Evolutionary conservation across 2,113 vertebrate species (phyloP).

Genomic region (Lathamus discolor): DNA sequence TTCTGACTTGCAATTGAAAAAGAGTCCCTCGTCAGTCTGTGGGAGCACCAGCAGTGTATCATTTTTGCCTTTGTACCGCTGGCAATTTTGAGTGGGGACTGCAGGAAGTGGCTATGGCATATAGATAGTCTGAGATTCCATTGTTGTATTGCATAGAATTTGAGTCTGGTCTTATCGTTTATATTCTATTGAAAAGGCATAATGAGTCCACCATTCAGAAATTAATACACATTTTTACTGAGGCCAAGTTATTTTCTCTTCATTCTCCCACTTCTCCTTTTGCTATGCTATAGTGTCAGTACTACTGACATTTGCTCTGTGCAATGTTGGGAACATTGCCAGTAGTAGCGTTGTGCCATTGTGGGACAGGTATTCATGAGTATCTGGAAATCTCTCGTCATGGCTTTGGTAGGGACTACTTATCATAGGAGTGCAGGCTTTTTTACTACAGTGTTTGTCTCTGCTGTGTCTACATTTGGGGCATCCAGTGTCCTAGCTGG

Average conservation of each 20-base stretch:
- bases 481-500: background rate
- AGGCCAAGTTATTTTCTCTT: background rate
- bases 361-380: background rate
- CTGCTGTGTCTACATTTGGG: background rate
- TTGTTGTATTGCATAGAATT: background rate
- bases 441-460: background rate
- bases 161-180: background rate
- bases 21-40: background rate
- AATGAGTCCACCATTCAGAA: background rate
- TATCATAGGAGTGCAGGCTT: background rate
- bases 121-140: background rate
- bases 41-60: background rate
- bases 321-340: rapidly evolving
- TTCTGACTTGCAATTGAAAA: background rate
- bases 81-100: background rate
- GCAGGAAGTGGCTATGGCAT: background rate
- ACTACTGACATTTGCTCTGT: background rate
- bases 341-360: background rate
- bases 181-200: background rate
- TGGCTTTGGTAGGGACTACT: too few species aligned
- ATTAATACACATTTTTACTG: background rate
- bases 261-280: background rate
- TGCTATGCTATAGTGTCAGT: too few species aligned
- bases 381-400: background rate
- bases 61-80: background rate